Evolutionary conservation across 2,113 vertebrate genomes (phyloP).

Genomic region (Atherinomorus stipes): DNA sequence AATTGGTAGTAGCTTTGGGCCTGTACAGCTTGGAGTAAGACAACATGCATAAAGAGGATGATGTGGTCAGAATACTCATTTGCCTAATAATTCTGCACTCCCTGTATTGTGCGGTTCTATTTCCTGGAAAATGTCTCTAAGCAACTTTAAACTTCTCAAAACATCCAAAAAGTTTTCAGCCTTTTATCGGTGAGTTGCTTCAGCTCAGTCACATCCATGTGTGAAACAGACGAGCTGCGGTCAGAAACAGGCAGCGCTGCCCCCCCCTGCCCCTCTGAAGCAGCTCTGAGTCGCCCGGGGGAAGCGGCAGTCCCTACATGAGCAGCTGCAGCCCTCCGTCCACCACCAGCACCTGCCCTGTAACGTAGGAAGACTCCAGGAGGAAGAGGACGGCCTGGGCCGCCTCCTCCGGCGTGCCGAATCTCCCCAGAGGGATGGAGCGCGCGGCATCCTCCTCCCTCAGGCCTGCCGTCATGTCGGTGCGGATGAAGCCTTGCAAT

Average conservation of each 20-base stretch:
- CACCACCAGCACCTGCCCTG: slow-evolving; percentile 90
- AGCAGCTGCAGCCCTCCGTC: slow-evolving; percentile 92
- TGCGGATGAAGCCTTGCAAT: slow-evolving; percentile 88
- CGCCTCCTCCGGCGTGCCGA: slow-evolving; percentile 89
- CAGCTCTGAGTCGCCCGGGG: neutral
- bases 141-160: neutral
- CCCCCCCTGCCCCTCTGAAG: neutral
- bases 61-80: no score
- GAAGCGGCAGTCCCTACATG: slow-evolving; percentile 67
- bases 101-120: neutral
- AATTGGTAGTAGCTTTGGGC: no score
- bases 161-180: no score
- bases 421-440: slow-evolving; percentile 87
- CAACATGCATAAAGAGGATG: no score
- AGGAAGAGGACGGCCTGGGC: slow-evolving; percentile 90
- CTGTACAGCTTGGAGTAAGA: no score
- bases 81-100: no score
- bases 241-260: neutral
- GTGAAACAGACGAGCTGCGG: neutral
- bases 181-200: neutral
- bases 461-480: slow-evolving; percentile 91
- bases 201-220: neutral
- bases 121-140: neutral
- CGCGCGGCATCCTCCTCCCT: slow-evolving; percentile 81
- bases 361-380: slow-evolving; percentile 89